phyloP scores from a whole-genome alignment of 2,888 invertebrate species.

The Nymphalis urticae region DNA sequence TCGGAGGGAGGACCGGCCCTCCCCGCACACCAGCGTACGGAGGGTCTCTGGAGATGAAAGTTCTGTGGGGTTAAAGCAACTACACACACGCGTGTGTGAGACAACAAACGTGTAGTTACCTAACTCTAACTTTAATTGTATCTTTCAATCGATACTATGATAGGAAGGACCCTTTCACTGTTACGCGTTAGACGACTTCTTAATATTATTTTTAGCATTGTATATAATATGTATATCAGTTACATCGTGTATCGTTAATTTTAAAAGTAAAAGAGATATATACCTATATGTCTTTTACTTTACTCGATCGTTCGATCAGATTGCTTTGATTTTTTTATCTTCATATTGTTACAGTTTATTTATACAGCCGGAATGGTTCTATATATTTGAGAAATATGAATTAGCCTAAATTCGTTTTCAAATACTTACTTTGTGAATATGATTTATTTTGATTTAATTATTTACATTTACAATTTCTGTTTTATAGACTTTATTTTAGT shows the following conservation, averaged over 20 bases:
- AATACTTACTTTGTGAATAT: no score
- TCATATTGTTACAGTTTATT: no score
- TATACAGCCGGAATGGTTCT: no score
- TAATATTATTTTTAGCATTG: not conserved
- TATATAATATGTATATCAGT: not conserved
- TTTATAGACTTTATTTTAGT: no score
- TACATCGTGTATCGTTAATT: not conserved
- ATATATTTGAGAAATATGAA: no score
- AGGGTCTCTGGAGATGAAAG: constrained; percentile 78
- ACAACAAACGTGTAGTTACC: constrained; percentile 78
- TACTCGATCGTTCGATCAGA: no score
- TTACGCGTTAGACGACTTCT: constrained; percentile 5
- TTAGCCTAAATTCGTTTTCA: no score
- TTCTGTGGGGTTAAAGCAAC: constrained; percentile 74
- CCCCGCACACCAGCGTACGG: constrained; percentile 53
- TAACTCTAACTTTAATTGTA: constrained; percentile 81
- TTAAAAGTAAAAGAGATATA: no score
- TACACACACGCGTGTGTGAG: constrained; percentile 69
- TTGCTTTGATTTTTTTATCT: no score
- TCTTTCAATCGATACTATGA: constrained; percentile 78
- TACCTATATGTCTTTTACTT: no score
- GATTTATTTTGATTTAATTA: no score
- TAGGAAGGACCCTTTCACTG: constrained; percentile 25
- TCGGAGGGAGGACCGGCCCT: constrained; percentile 62
- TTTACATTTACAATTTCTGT: no score